phyloP scores from a whole-genome alignment of 2,888 invertebrate genomes.

The Parthenolecanium corni region DNA sequence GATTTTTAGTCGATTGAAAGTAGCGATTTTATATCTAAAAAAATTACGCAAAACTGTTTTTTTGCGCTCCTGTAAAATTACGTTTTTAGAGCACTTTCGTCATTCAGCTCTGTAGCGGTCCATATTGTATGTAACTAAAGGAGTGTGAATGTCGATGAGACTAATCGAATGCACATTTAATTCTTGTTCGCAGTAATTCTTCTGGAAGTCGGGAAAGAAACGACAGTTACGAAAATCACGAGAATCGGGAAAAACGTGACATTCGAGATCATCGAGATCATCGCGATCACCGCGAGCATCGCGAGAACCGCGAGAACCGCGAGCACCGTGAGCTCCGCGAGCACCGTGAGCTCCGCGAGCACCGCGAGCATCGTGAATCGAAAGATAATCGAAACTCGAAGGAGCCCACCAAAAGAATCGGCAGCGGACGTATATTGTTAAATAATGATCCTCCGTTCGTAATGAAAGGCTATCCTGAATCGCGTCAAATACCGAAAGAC shows the following conservation, averaged over 20 bases:
- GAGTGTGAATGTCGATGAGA: too few species aligned
- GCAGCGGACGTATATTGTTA: constrained; percentile 29
- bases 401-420: constrained; percentile 24
- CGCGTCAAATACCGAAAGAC: constrained; percentile 1
- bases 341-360: neutral
- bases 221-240: too few species aligned
- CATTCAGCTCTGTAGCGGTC: too few species aligned
- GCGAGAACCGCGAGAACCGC: constrained; percentile 5
- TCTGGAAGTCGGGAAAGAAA: too few species aligned
- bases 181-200: too few species aligned
- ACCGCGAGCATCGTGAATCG: neutral
- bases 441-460: constrained; percentile 9
- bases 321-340: neutral
- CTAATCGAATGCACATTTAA: too few species aligned
- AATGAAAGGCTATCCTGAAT: constrained; percentile 16
- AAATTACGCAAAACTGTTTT: too few species aligned
- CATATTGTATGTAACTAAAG: too few species aligned
- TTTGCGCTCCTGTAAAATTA: too few species aligned
- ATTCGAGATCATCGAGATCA: neutral
- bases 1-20: too few species aligned
- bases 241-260: constrained; percentile 7
- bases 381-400: constrained; percentile 3
- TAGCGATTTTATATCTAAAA: too few species aligned
- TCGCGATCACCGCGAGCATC: neutral
- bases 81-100: too few species aligned